Conservation (phyloP, 2,113 vertebrate species). For the Herpailurus yagouaroundi region DNA sequence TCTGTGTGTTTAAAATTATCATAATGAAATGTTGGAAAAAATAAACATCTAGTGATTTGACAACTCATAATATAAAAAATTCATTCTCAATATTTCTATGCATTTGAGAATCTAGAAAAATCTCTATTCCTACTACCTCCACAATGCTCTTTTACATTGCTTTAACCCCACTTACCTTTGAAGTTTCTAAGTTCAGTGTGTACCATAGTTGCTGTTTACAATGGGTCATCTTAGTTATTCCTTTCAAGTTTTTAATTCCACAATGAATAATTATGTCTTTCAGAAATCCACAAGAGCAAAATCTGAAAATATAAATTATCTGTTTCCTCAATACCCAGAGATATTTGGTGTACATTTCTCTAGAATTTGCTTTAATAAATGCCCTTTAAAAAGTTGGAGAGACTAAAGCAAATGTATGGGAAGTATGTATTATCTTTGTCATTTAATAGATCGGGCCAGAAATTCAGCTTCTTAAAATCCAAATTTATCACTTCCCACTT, state of each 20-base stretch:
- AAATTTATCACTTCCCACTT: slow-evolving; percentile 31
- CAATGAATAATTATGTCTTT: background rate
- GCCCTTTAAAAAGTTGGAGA: background rate
- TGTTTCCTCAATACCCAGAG: background rate
- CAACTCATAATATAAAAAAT: background rate
- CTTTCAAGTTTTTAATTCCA: background rate
- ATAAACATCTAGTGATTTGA: background rate
- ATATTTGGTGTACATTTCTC: background rate
- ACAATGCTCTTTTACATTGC: background rate
- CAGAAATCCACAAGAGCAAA: background rate
- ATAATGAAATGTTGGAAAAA: background rate
- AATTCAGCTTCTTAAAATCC: background rate
- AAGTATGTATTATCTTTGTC: background rate
- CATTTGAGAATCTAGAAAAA: background rate
- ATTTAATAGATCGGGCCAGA: background rate
- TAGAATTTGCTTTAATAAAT: background rate
- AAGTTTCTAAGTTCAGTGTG: background rate
- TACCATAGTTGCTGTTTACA: background rate
- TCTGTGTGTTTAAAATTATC: background rate
- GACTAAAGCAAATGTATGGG: background rate
- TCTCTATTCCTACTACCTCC: background rate
- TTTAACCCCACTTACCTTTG: background rate
- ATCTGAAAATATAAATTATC: background rate
- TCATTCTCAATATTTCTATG: background rate
- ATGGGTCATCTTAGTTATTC: background rate